Percentiles rank a stretch among this genome's conserved stretches.
These are phyloP conservation scores for Spilogale gracilis DNA, from an alignment of 2,113 vertebrate species.

Conservation along the genomic window DNA sequence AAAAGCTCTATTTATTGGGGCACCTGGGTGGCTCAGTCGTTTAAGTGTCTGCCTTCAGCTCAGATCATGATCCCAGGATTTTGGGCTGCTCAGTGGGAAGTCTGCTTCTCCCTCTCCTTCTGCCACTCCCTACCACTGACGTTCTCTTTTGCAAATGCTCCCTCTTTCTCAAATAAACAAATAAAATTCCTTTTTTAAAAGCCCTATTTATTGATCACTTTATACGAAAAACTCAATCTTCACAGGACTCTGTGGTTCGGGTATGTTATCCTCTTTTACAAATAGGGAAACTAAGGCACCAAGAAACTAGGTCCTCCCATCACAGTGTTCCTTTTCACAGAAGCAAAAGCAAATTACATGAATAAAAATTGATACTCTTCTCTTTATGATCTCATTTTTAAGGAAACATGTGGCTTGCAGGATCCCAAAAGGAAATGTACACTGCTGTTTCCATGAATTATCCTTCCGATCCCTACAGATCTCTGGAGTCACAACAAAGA, in stretches of 20 bases:
- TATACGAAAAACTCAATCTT: not conserved
- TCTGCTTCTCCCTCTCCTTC: not conserved
- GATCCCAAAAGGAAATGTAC: not conserved
- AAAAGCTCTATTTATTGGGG: not conserved
- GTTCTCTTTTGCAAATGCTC: not conserved
- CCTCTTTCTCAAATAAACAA: not conserved
- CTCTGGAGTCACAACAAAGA: not conserved
- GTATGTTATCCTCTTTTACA: not conserved
- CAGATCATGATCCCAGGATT: not conserved
- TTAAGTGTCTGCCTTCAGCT: not conserved
- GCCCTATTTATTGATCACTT: not conserved
- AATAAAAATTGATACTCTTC: not conserved
- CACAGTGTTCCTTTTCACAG: not conserved
- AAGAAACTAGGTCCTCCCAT: not conserved
- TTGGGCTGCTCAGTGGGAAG: not conserved
- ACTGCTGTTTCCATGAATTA: not conserved
- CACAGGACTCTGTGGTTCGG: not conserved
- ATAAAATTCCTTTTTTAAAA: not conserved
- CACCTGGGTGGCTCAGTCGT: not conserved
- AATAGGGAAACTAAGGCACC: not conserved
- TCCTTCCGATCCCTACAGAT: not conserved
- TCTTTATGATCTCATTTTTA: conserved; percentile 31
- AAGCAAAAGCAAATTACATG: not conserved
- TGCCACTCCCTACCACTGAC: not conserved
- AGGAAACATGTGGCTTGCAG: not conserved